These are phyloP conservation scores for Phylloscopus whistleri DNA, from an alignment of 2,113 vertebrate genomes.

Conservation along the genomic window DNA sequence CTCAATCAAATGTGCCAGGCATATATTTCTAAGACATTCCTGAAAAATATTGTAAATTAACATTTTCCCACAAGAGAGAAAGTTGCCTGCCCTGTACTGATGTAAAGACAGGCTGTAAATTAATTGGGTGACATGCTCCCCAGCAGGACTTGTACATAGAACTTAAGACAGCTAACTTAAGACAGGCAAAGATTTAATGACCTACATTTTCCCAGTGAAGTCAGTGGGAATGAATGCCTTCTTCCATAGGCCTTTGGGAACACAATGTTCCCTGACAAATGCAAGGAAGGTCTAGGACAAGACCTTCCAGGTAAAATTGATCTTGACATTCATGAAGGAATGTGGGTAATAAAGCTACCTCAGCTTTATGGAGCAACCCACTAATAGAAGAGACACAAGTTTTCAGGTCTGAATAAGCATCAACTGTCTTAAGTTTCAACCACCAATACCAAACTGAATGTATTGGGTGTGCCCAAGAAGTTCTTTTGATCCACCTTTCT, in stretches of 20 bases:
- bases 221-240: neutral
- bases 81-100: neutral
- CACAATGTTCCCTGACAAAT: neutral
- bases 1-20: neutral
- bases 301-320: neutral
- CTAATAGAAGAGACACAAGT: neutral
- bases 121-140: neutral
- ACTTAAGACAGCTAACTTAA: neutral
- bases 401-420: neutral
- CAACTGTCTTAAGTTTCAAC: neutral
- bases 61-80: neutral
- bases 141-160: neutral
- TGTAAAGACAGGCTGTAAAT: neutral
- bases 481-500: constrained; percentile 48
- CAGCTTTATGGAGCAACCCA: neutral
- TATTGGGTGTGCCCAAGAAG: neutral
- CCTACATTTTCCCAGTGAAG: neutral
- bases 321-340: neutral
- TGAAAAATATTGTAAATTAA: neutral
- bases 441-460: neutral
- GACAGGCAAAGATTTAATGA: neutral
- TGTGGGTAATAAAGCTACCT: neutral
- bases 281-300: neutral
- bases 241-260: neutral
- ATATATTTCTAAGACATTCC: neutral